phyloP scores from a whole-genome alignment of 2,797 vertebrate genomes.

The Rhinatrema bivittatum region DNA sequence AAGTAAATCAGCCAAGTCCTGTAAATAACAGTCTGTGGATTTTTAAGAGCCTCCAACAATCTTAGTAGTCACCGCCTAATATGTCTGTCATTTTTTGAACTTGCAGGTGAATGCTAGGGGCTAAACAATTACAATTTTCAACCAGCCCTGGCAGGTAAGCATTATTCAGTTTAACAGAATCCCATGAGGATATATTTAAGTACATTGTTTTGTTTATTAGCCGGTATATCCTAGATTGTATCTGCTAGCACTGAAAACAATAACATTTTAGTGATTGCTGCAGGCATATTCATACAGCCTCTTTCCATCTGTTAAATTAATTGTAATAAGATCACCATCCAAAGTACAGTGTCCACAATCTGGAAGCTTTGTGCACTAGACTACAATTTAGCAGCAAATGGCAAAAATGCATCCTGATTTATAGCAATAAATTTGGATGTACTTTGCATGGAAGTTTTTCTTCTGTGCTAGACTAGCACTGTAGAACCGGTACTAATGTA shows the following conservation, averaged over 20 bases:
- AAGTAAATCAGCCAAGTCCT: conserved; percentile 74
- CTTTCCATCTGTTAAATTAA: conserved; percentile 65
- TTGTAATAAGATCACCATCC: too few species aligned
- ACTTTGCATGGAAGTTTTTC: conserved; percentile 19
- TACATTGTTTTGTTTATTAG: conserved; percentile 59
- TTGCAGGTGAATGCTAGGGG: conserved; percentile 55
- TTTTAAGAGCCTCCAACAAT: conserved; percentile 60
- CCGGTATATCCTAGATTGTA: conserved; percentile 44
- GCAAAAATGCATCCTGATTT: conserved; percentile 24
- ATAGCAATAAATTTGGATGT: conserved; percentile 26
- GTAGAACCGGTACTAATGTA: neutral
- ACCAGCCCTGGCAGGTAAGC: conserved; percentile 58
- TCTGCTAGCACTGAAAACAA: conserved; percentile 62
- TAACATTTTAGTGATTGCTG: conserved; percentile 52
- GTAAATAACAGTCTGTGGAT: conserved; percentile 70
- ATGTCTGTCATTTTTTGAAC: conserved; percentile 64
- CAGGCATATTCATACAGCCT: conserved; percentile 59
- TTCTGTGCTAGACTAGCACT: conserved; percentile 11
- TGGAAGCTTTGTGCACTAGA: conserved; percentile 42
- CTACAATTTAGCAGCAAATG: conserved; percentile 45
- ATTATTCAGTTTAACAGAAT: conserved; percentile 56
- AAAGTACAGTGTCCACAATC: conserved; percentile 41
- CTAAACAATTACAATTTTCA: conserved; percentile 60
- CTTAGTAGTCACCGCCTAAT: conserved; percentile 53
- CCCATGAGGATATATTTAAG: conserved; percentile 47